A percentile compares a stretch with the other conserved stretches of the same genome.
These are phyloP conservation scores for Heliconius aoede DNA, from an alignment of 2,888 invertebrate genomes.

Conservation along the genomic window DNA sequence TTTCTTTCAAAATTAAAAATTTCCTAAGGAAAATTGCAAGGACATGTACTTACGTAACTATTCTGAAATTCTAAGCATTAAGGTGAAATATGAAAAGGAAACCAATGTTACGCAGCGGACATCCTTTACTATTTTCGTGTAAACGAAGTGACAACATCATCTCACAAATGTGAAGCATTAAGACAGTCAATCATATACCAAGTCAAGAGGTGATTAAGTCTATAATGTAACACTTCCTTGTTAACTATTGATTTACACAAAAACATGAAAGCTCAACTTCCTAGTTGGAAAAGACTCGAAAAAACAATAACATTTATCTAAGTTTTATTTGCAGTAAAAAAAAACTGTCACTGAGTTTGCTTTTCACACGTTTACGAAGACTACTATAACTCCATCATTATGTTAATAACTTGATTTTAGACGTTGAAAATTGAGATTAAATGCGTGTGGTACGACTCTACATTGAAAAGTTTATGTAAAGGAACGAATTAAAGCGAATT, in stretches of 20 bases:
- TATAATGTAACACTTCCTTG: conserved; percentile 16
- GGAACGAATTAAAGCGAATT: too few relatives aligned
- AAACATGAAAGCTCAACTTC: conserved; percentile 27
- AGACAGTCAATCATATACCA: conserved; percentile 23
- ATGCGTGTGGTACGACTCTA: background rate
- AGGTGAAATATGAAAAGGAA: conserved; percentile 7
- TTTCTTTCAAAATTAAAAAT: too few relatives aligned
- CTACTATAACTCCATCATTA: background rate
- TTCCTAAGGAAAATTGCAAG: too few relatives aligned
- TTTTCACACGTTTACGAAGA: background rate
- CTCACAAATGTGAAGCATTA: conserved; percentile 5
- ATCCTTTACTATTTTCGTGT: conserved; percentile 24
- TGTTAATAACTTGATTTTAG: background rate
- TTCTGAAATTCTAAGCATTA: background rate
- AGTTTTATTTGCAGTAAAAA: conserved; percentile 26
- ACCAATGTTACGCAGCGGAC: conserved; percentile 25
- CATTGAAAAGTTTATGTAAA: background rate
- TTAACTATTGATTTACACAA: conserved; percentile 12
- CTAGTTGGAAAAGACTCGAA: conserved; percentile 26
- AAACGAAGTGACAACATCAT: conserved; percentile 19
- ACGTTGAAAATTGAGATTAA: background rate
- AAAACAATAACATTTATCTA: conserved; percentile 26
- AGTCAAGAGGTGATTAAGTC: conserved; percentile 50
- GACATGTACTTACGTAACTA: background rate
- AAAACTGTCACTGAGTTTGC: background rate